These are phyloP conservation scores for Hoplostethus atlanticus DNA, from an alignment of 2,797 vertebrate species.

Conservation along the genomic window DNA sequence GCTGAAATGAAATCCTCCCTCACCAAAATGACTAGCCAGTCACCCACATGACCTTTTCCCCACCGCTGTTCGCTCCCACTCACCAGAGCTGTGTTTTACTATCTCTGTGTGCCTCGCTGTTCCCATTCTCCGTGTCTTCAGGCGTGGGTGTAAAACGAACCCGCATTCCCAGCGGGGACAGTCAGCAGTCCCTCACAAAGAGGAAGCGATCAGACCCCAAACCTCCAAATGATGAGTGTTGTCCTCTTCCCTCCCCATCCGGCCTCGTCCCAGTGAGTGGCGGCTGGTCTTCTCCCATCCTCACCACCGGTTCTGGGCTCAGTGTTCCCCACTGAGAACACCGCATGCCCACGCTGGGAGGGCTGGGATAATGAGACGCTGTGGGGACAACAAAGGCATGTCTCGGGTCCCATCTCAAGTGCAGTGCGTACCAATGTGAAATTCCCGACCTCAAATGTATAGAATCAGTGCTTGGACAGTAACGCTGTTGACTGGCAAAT, in stretches of 20 bases:
- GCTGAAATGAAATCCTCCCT: constrained; percentile 25
- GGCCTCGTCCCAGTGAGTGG: constrained; percentile 62
- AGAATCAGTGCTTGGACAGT: constrained; percentile 55
- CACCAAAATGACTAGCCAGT: constrained; percentile 41
- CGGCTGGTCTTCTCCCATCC: constrained; percentile 68
- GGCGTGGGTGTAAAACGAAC: constrained; percentile 60
- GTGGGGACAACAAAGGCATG: constrained; percentile 64
- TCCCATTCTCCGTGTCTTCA: constrained; percentile 35
- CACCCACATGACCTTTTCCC: constrained; percentile 27
- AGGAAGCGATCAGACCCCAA: constrained; percentile 75
- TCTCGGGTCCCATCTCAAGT: constrained; percentile 42
- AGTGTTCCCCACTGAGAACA: constrained; percentile 73
- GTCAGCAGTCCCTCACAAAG: constrained; percentile 60
- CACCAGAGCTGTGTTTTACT: constrained; percentile 38
- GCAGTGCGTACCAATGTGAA: constrained; percentile 56
- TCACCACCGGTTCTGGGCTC: constrained; percentile 74
- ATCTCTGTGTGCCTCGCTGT: constrained; percentile 38
- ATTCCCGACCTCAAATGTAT: constrained; percentile 68
- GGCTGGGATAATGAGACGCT: constrained; percentile 68
- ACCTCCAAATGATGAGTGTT: constrained; percentile 78
- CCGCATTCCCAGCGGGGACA: constrained; percentile 66
- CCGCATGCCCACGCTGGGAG: constrained; percentile 70
- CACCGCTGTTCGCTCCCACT: constrained; percentile 19
- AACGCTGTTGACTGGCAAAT: constrained; percentile 59
- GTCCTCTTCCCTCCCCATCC: constrained; percentile 70